Evolutionary conservation across 2,113 vertebrate species (phyloP).

Genomic region (Paedocypris sp.): DNA sequence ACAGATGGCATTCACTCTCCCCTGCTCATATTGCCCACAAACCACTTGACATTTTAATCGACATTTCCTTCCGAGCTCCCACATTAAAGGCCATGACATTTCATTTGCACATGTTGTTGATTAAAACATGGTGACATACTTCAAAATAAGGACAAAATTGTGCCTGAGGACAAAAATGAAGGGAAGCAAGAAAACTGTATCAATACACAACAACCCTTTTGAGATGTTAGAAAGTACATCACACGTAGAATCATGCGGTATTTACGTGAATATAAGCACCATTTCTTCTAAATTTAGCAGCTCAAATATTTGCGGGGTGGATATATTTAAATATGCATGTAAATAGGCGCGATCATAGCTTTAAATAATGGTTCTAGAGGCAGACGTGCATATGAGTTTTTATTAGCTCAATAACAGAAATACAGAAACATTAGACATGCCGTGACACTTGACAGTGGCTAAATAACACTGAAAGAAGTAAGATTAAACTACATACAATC

Average conservation of each 20-base stretch:
- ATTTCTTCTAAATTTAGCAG: no score
- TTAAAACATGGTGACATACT: constrained; percentile 66
- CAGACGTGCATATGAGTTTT: no score
- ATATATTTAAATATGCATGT: no score
- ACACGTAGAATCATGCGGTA: neutral
- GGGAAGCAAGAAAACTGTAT: neutral
- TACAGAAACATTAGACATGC: no score
- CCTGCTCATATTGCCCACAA: constrained; percentile 56
- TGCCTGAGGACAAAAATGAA: constrained; percentile 10
- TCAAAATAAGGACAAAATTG: constrained; percentile 42
- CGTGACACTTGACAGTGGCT: no score
- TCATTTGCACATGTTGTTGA: constrained; percentile 69
- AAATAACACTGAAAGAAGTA: no score
- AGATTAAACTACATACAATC: no score
- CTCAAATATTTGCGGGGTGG: no score
- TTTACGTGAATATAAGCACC: neutral
- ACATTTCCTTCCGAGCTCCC: constrained; percentile 68
- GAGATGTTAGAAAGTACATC: neutral
- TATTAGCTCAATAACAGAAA: no score
- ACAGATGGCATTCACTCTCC: constrained; percentile 54
- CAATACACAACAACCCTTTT: neutral
- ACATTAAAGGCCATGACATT: constrained; percentile 73
- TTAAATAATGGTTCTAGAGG: no score
- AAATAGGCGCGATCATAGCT: no score
- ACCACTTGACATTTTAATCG: constrained; percentile 74